These are phyloP conservation scores for Agrenia bidenticulata DNA, from an alignment of 2,888 invertebrate genomes.

Conservation along the genomic window DNA sequence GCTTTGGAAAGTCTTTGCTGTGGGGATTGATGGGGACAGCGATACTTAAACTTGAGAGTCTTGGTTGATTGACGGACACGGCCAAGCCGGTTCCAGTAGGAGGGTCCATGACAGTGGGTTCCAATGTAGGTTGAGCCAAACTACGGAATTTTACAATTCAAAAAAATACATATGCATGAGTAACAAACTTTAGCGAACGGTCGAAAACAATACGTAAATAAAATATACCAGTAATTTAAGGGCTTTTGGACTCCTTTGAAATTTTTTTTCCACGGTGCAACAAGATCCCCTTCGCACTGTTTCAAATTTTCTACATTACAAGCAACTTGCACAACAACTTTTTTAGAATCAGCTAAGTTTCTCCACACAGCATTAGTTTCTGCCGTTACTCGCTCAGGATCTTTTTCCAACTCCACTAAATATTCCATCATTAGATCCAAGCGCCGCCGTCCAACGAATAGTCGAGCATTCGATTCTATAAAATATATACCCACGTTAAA, in stretches of 20 bases:
- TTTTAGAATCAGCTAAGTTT: constrained; percentile 39
- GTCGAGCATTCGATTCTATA: constrained; percentile 50
- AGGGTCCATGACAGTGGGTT: constrained; percentile 42
- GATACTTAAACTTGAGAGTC: constrained; percentile 46
- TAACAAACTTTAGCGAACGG: too few relatives aligned
- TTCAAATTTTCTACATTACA: constrained; percentile 39
- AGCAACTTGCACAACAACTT: constrained; percentile 45
- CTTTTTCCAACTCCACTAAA: constrained; percentile 34
- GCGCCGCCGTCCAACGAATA: constrained; percentile 51
- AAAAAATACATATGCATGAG: too few relatives aligned
- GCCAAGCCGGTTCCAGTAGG: constrained; percentile 38
- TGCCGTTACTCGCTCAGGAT: constrained; percentile 26
- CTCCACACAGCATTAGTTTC: constrained; percentile 44
- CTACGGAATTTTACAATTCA: too few relatives aligned
- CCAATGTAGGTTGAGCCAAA: constrained; percentile 36
- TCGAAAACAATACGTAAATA: too few relatives aligned
- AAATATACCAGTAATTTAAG: constrained; percentile 27
- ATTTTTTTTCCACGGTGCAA: constrained; percentile 46
- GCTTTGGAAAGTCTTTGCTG: constrained; percentile 46
- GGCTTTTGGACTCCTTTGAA: constrained; percentile 40
- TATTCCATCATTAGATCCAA: constrained; percentile 50
- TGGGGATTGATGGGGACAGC: constrained; percentile 50
- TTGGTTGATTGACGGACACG: constrained; percentile 34
- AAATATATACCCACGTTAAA: constrained; percentile 2
- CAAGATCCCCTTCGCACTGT: constrained; percentile 30